Base-by-base conservation (phyloP, 1,140 invertebrate genomes). In the Monochamus saltuarius region DNA sequence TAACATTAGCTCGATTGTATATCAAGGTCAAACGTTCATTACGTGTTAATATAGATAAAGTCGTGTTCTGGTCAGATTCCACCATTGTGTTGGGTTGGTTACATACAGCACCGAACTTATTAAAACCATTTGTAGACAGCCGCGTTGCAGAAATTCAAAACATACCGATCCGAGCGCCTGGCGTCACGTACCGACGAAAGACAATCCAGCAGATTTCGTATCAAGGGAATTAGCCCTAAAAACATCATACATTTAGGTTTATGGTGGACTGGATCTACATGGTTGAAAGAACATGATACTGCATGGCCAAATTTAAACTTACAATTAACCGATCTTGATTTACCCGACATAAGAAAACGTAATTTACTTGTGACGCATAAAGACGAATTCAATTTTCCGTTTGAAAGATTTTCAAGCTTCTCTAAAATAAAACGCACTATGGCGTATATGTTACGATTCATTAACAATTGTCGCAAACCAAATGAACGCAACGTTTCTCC, bases 151-250 rank as follows among this genome's bases (percentile, higher is more conserved):
- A 73, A 70, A 75, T 77, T 34, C 73, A 73, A 49, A 64, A 74
- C 39, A 64, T 13, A 75, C 74, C 10, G 22, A 6, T 16, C 50
- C 36, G 7, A 46, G 49, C 37, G 42, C 52, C n/a, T 79, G 78
- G 73, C 57, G 59, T 37, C 70, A 80, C 55, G 71, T 80, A 0
- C 45, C 57, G 11, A 67, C 72, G 0, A 47, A 64, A 4, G 49
- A 65, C 1, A 80, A 81, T 50, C 77, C 79, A 0, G 77, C 77
- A 1, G 78, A 81, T 66, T 61, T 77, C 10, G 62, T 77, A 42
- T 79, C 78, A 2, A 58, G 79, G 8, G 78, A 13, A 14, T 72
- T 19, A 10, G 58, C 14, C 56, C 66, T 4, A 49, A 51, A 10
- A 38, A 65, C 9, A 43, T 79, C 7, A 40, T 49, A 1, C 16